Evolutionary conservation across 2,113 vertebrate species (phyloP), one percentile per base, ranked within the genome.

Genomic region (Callipepla californica): DNA sequence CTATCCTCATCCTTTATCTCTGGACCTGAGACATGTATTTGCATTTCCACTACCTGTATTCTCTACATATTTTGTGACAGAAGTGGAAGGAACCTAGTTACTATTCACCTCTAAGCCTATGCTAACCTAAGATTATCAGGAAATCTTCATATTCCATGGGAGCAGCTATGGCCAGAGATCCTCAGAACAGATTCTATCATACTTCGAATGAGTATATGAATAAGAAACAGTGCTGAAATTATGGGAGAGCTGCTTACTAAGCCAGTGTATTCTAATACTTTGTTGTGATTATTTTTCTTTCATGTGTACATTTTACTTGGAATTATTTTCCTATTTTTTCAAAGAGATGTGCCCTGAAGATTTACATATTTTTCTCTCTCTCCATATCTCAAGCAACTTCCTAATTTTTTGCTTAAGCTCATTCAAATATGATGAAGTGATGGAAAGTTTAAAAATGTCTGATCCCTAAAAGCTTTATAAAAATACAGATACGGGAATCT

Each of bases 11-110:
- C 8, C 5, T 62, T 89, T 74, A 10, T 51, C 6, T 78, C 26
- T 70, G 22, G 66, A 65, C 0, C 6, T 72, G 1, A 20, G 44
- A 55, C 28, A 51, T 18, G 3, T 47, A 7, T 2, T 50, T 51
- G 4, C 3, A 25, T 2, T 80, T 14, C 14, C 14, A 30, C 22
- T 26, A 25, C 4, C 19, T 8, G 3, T 21, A 53, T 15, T 2
- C 4, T 80, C 48, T 44, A 3, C 3, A 6, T 32, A 69, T 28
- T 62, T 8, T 70, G 4, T 0, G 7, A 62, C 6, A 74, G 4
- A 3, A 73, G 8, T 81, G 74, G 7, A 69, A 2, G 44, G 8
- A 1, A 48, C 21, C 17, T 25, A 40, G 4, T 23, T 40, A 2
- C 2, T 53, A 66, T 70, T 61, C 45, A 58, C 16, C 48, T 4